Base-by-base conservation (phyloP, 2,888 invertebrate species). In the Andrena dorsata region DNA sequence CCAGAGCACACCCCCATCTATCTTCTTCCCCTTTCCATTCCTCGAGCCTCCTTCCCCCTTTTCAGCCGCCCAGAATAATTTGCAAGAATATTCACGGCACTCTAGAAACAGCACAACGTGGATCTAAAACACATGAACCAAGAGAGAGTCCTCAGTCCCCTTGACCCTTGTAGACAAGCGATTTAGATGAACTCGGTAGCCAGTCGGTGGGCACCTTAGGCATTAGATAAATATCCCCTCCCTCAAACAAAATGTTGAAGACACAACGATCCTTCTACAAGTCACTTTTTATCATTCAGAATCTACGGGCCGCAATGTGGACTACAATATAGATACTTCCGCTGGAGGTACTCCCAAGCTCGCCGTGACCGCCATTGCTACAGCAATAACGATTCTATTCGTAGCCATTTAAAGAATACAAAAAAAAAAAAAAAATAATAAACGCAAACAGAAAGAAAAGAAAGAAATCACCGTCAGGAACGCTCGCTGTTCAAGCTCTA, bases 201-300 rank as follows among this genome's bases (percentile, higher is more conserved):
- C 71, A 61, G 65, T 64, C 84, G 74, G 69, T 63, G 74, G 76
- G 75, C 79, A 77, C 64, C 49, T 72, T 80, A 82, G 69, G 76
- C 77, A 75, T 80, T 79, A 82, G 80, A 76, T 72, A 49, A 49
- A 60, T 71, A 49, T 47, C 16, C 64, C 51, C 35, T 8, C 49
- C 65, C 41, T 49, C 26, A 60, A 60, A 80, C 56, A 73, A 75
- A 41, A 73, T 83, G 64, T 79, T 77, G 82, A 70, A 71, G 73
- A 69, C 80, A 71, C 80, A 71, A 82, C 81, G 72, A 80, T 73
- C 82, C 80, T 82, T 91, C 85, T 87, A 90, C 84, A 90, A 89
- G 90, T 88, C 88, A 88, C 87, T 91, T 91, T 91, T 93, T 93
- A 93, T 91, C 92, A 93, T 94, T 91, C 90, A 94, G 93, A 93